Percentiles rank a stretch among this genome's conserved stretches.
These are phyloP conservation scores for Heloderma charlesbogerti DNA, from an alignment of 2,113 vertebrate genomes.

Conservation along the genomic window DNA sequence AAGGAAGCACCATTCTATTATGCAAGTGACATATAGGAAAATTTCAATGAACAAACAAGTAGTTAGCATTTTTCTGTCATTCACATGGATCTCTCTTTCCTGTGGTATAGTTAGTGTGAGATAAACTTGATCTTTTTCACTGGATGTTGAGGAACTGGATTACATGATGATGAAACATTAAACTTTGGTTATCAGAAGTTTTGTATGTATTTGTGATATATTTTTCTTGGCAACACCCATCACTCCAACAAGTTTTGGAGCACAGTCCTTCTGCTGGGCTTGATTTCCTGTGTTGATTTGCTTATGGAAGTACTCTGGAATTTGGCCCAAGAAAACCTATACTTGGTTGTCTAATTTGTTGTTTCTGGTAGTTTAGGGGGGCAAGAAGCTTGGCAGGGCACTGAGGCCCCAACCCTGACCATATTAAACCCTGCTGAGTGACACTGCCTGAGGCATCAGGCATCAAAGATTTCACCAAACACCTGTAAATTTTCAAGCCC, in stretches of 20 bases:
- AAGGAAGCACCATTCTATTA: conserved; percentile 72
- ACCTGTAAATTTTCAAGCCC: not conserved
- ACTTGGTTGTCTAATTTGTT: not conserved
- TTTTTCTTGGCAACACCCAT: not conserved
- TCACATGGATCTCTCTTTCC: conserved; percentile 29
- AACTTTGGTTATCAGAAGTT: conserved; percentile 34
- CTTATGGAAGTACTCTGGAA: accelerated
- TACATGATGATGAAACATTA: not conserved
- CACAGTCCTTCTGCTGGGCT: accelerated
- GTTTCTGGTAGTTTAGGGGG: not conserved
- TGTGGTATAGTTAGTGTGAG: conserved; percentile 21
- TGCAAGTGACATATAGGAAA: conserved; percentile 59
- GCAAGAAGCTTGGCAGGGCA: too few species aligned
- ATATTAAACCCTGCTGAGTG: not conserved
- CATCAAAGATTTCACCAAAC: not conserved
- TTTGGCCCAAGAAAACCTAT: not conserved
- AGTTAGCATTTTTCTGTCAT: conserved; percentile 67
- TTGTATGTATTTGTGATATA: conserved; percentile 29
- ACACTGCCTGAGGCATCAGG: not conserved
- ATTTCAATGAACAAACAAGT: conserved; percentile 70
- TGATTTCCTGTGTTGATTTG: not conserved
- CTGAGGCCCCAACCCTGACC: not conserved
- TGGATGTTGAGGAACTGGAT: conserved; percentile 19
- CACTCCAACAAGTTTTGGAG: not conserved
- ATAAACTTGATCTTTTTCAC: conserved; percentile 7